phyloP scores from a whole-genome alignment of 2,797 vertebrate species.

The Pygocentrus nattereri region DNA sequence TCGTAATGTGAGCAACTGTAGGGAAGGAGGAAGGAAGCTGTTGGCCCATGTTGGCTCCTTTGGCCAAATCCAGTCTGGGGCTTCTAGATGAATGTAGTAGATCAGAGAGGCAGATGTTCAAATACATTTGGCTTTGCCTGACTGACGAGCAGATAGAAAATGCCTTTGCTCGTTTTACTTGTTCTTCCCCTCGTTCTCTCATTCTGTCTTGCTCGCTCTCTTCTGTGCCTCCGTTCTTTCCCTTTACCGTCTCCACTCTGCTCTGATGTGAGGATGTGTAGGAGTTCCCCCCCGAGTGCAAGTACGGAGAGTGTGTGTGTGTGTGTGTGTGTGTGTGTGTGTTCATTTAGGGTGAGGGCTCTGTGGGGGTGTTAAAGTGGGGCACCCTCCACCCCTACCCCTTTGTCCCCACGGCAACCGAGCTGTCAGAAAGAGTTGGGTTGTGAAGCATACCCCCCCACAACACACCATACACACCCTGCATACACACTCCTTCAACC shows the following conservation, averaged over 20 bases:
- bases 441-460: constrained; percentile 45
- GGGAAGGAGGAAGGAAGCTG: not conserved
- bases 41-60: not conserved
- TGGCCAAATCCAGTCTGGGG: not conserved
- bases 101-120: constrained; percentile 25
- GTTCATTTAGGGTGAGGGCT: constrained; percentile 39
- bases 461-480: constrained; percentile 19
- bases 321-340: not conserved
- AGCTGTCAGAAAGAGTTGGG: constrained; percentile 54
- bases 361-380: constrained; percentile 54
- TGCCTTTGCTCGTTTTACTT: constrained; percentile 15
- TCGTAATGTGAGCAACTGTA: not conserved
- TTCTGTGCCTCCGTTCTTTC: not conserved
- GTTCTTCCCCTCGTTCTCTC: constrained; percentile 6
- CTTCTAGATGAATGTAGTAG: not conserved
- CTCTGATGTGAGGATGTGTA: constrained; percentile 50
- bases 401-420: constrained; percentile 36
- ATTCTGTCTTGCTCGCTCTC: not conserved
- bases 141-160: constrained; percentile 26
- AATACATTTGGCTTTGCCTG: constrained; percentile 20
- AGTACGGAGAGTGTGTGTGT: not conserved
- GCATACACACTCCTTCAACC: constrained; percentile 44
- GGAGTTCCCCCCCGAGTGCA: constrained; percentile 41
- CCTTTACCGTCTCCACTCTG: not conserved
- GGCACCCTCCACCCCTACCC: constrained; percentile 45